Percentiles rank a stretch among this genome's conserved stretches.
phyloP scores from a whole-genome alignment of 2,113 vertebrate species.

The Machaerirhynchus nigripectus region DNA sequence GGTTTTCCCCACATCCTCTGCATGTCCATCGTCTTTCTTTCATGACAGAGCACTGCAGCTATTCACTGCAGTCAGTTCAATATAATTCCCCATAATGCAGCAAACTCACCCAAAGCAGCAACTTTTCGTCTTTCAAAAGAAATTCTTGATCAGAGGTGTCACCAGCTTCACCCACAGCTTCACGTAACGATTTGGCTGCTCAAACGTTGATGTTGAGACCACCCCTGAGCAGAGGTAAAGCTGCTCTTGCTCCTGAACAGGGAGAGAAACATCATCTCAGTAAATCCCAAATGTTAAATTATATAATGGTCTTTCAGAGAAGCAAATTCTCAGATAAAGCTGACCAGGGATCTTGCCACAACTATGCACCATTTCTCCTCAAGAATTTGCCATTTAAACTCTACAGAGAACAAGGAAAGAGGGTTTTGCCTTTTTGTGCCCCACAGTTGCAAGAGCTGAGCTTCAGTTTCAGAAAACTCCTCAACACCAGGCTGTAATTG shows the following conservation, averaged over 20 bases:
- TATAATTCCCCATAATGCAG: background rate
- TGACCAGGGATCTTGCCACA: background rate
- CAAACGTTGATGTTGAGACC: conserved; percentile 86
- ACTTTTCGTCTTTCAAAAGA: conserved; percentile 80
- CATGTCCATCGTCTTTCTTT: background rate
- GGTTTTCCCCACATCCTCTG: background rate
- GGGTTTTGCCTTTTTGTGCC: background rate
- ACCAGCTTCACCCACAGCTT: conserved; percentile 96
- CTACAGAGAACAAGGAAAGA: background rate
- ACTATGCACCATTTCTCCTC: background rate
- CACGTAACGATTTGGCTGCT: conserved; percentile 85
- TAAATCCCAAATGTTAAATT: background rate
- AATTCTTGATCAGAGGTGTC: conserved; percentile 95
- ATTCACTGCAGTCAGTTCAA: background rate
- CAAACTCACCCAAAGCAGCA: background rate
- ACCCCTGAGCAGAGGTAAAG: conserved; percentile 82
- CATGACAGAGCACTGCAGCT: background rate
- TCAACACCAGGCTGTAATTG: background rate
- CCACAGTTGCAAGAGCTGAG: background rate
- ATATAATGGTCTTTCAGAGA: background rate
- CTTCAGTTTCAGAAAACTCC: background rate
- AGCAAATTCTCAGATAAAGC: background rate
- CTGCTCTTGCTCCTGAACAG: conserved; percentile 85
- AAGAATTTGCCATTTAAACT: background rate
- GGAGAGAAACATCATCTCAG: background rate